phyloP scores from a whole-genome alignment of 2,888 invertebrate species.

The Agrilus mali region DNA sequence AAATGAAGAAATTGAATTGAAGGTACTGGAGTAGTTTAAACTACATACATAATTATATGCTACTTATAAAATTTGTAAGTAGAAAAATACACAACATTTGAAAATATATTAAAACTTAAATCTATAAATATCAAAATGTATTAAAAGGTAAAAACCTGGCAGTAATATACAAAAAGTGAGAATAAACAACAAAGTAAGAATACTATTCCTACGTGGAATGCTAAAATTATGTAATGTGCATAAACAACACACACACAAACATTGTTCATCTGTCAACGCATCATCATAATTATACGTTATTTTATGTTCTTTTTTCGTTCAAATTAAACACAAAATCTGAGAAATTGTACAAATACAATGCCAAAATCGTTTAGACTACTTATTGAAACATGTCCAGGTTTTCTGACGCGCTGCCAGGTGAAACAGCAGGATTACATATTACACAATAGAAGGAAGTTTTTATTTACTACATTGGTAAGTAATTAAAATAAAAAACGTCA shows the following conservation, averaged over 20 bases:
- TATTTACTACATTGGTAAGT: slow-evolving; percentile 14
- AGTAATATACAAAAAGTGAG: slow-evolving; percentile 27
- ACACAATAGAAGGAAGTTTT: slow-evolving; percentile 2
- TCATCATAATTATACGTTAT: neutral
- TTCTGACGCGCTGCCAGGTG: too few relatives aligned
- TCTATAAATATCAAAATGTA: slow-evolving; percentile 21
- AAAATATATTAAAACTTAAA: slow-evolving; percentile 26
- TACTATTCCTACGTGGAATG: slow-evolving; percentile 28
- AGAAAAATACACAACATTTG: slow-evolving; percentile 26
- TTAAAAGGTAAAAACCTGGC: slow-evolving; percentile 30
- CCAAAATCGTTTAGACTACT: too few relatives aligned
- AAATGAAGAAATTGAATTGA: too few relatives aligned
- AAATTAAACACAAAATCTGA: too few relatives aligned
- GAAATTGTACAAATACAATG: too few relatives aligned
- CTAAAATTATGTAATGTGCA: slow-evolving; percentile 23
- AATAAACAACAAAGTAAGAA: slow-evolving; percentile 19
- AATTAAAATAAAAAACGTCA: slow-evolving; percentile 19
- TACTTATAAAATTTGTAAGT: slow-evolving; percentile 18
- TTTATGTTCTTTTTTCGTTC: too few relatives aligned
- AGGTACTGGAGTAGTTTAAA: too few relatives aligned
- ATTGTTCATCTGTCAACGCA: neutral
- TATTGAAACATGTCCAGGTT: too few relatives aligned
- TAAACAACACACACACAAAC: slow-evolving; percentile 9
- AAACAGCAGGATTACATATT: too few relatives aligned
- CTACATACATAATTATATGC: slow-evolving; percentile 18